phyloP scores from a whole-genome alignment of 2,888 invertebrate species.

The Drosophila lacicola region DNA sequence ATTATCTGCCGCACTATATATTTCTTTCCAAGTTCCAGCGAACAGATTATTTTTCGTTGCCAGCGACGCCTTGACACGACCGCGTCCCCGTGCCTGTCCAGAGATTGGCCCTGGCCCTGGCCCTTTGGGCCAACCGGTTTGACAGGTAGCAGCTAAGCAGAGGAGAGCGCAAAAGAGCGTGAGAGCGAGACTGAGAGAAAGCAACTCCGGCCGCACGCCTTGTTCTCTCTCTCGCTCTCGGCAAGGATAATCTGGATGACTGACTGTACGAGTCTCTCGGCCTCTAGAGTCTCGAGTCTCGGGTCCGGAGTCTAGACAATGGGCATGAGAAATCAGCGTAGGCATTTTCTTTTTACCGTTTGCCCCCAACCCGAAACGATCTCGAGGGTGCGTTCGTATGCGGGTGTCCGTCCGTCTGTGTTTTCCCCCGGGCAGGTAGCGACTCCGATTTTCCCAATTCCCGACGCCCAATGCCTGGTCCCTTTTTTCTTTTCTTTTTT shows the following conservation, averaged over 20 bases:
- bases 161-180: too few species aligned
- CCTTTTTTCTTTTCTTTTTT: constrained; percentile 22
- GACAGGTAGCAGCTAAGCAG: constrained; percentile 60
- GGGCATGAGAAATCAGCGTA: constrained; percentile 53
- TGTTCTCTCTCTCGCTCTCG: constrained; percentile 34
- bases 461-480: constrained; percentile 6
- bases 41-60: constrained; percentile 79
- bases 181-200: constrained; percentile 13
- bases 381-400: constrained; percentile 37
- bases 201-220: constrained; percentile 25
- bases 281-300: constrained; percentile 1
- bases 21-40: constrained; percentile 74
- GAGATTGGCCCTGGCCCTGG: constrained; percentile 59
- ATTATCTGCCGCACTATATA: constrained; percentile 72
- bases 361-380: constrained; percentile 13
- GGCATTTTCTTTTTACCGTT: constrained; percentile 48
- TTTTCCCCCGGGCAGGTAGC: constrained; percentile 49
- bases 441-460: constrained; percentile 52
- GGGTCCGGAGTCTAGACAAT: background rate
- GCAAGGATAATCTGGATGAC: constrained; percentile 65
- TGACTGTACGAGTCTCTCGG: constrained; percentile 65
- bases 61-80: constrained; percentile 71
- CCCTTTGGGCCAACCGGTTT: constrained; percentile 70
- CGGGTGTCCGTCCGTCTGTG: constrained; percentile 14
- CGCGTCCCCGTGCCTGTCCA: constrained; percentile 42